Evolutionary conservation across 2,888 invertebrate species (phyloP).

Genomic region (Pseudoips prasinana): DNA sequence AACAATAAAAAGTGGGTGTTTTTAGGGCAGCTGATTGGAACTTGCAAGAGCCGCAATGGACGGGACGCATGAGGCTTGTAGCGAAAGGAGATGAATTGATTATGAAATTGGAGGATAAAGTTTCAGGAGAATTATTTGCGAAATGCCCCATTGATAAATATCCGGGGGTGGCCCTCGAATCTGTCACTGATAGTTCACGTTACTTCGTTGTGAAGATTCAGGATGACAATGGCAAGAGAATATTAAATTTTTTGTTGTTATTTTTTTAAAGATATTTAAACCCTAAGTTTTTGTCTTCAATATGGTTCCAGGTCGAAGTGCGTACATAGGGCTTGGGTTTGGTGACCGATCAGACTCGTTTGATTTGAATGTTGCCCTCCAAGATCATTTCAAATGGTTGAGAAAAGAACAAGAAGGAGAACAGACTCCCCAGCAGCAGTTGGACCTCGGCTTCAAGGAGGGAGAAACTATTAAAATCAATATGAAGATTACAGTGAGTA

Average conservation of each 20-base stretch:
- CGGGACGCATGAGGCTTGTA: slow-evolving; percentile 96
- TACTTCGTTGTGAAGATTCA: slow-evolving; percentile 98
- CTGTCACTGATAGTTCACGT: slow-evolving; percentile 98
- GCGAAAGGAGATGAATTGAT: slow-evolving; percentile 92
- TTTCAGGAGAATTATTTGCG: slow-evolving; percentile 95
- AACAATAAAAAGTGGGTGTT: slow-evolving; percentile 43
- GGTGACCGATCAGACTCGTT: slow-evolving; percentile 99
- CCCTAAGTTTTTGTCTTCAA: too few species aligned
- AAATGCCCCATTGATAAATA: slow-evolving; percentile 98
- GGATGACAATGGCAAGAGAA: slow-evolving; percentile 91
- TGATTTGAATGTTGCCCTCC: slow-evolving; percentile 98
- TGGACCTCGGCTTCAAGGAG: slow-evolving; percentile 99
- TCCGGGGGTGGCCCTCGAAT: slow-evolving; percentile 96
- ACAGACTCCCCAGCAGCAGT: slow-evolving; percentile 87
- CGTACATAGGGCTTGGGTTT: slow-evolving; percentile 98
- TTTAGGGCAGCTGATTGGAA: slow-evolving; percentile 99
- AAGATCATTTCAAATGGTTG: slow-evolving; percentile 98
- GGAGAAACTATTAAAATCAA: slow-evolving; percentile 99
- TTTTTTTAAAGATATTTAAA: not conserved
- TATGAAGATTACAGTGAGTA: slow-evolving; percentile 94
- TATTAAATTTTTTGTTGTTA: slow-evolving; percentile 2
- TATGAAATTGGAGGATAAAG: slow-evolving; percentile 98
- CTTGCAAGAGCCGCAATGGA: slow-evolving; percentile 98
- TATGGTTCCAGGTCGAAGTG: slow-evolving; percentile 85
- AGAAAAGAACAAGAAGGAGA: slow-evolving; percentile 92